phyloP scores from a whole-genome alignment of 2,888 invertebrate species.

The Trypoxylon attenuatum region DNA sequence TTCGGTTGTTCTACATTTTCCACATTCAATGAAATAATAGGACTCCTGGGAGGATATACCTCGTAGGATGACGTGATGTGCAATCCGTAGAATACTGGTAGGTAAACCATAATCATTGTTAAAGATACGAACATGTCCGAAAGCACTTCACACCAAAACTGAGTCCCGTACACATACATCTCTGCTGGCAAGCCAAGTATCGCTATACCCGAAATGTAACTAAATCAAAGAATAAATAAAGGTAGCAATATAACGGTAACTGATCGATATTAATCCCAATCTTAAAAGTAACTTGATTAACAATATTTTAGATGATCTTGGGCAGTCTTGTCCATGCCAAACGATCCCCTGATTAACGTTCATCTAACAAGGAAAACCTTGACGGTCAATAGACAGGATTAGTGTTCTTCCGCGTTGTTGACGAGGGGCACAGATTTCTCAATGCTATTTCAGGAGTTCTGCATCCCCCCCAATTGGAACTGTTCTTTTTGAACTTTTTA shows the following conservation, averaged over 20 bases:
- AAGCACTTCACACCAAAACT: constrained; percentile 81
- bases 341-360: neutral
- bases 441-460: no score
- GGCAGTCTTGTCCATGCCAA: no score
- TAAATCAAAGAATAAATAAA: constrained; percentile 67
- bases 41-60: no score
- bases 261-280: neutral
- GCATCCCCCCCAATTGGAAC: neutral
- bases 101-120: constrained; percentile 80
- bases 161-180: constrained; percentile 86
- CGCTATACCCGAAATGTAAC: constrained; percentile 85
- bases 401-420: neutral
- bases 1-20: no score
- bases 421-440: no score
- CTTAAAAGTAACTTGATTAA: no score
- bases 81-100: constrained; percentile 85
- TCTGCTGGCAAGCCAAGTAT: constrained; percentile 84
- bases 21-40: no score
- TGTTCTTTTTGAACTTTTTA: neutral
- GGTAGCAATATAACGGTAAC: neutral
- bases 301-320: no score
- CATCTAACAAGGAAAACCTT: constrained; percentile 17
- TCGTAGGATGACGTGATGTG: constrained; percentile 86
- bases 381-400: constrained; percentile 17
- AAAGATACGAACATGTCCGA: constrained; percentile 82